Evolutionary conservation across 2,888 invertebrate genomes (phyloP), one percentile per base, ranked within the genome.

Genomic region (Troglohyphantes excavatus): DNA sequence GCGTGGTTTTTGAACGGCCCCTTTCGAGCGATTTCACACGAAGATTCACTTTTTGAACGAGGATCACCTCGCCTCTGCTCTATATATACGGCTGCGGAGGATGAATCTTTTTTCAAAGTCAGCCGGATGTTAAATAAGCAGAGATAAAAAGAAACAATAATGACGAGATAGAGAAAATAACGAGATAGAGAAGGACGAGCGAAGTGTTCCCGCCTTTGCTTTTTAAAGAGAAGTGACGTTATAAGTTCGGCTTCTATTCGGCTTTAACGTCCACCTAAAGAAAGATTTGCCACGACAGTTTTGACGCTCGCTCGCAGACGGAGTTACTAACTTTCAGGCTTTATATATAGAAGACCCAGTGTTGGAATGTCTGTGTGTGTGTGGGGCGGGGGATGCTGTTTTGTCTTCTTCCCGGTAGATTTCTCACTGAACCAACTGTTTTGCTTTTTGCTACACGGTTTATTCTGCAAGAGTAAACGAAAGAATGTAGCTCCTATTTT

Each of bases 181-280:
- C 21, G 33, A 46, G 63, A 29, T 21, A 33, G 29, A 27, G 21
- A 26, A 59, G 23, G 26, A 67, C 46, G 43, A 72, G n/a, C n/a
- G 43, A 76, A 78, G 68, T 53, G 78, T 86, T 86, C 61, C 85
- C 85, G 78, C 85, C 85, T 86, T 78, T 73, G 72, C 83, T 65
- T 73, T n/a, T 65, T 61, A 61, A 61, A 78, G 85, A 19, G 85
- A n/a, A 86, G 85, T 86, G 85, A 76, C 70, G 76, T n/a, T 33
- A 87, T 87, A 87, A 87, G 81, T 87, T 75, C 67, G 27, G 63
- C 61, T 86, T 79, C 17, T 86, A 79, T 79, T 68, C 21, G 79
- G 13, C 21, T 39, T 27, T 81, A 65, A 87, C 59, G 87, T 79
- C 87, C 73, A 73, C 81, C 79, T 53, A 76, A 70, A 73, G 73